Conservation (phyloP, 2,113 vertebrate species). For the Pomatorhinus ruficollis region DNA sequence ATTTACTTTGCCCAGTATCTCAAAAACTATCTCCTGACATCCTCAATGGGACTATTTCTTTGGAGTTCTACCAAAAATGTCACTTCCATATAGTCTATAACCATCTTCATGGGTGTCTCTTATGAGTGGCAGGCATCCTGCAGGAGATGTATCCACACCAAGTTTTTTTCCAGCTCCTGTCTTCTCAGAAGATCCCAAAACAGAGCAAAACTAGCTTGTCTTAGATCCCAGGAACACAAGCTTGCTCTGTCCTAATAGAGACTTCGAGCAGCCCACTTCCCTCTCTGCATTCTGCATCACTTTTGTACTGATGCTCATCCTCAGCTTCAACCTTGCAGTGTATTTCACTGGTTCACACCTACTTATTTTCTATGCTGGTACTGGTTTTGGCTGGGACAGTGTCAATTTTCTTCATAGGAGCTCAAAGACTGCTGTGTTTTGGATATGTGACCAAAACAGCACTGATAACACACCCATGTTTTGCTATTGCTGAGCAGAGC, state of each 20-base stretch:
- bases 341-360: not conserved
- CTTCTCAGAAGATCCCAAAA: not conserved
- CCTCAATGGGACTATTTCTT: not conserved
- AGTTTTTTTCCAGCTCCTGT: not conserved
- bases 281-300: not conserved
- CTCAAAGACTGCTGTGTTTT: not conserved
- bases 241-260: not conserved
- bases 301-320: not conserved
- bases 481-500: not conserved
- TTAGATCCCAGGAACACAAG: not conserved
- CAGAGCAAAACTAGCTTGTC: not conserved
- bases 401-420: not conserved
- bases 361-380: not conserved
- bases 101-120: not conserved
- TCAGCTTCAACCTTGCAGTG: not conserved
- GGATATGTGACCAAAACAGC: not conserved
- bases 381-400: not conserved
- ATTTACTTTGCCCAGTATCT: not conserved
- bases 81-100: not conserved
- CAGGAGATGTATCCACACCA: not conserved
- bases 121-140: not conserved
- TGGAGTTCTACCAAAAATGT: not conserved
- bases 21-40: not conserved
- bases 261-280: not conserved
- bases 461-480: not conserved